Conservation (phyloP, 1,140 invertebrate genomes). For the Pinna nobilis region DNA sequence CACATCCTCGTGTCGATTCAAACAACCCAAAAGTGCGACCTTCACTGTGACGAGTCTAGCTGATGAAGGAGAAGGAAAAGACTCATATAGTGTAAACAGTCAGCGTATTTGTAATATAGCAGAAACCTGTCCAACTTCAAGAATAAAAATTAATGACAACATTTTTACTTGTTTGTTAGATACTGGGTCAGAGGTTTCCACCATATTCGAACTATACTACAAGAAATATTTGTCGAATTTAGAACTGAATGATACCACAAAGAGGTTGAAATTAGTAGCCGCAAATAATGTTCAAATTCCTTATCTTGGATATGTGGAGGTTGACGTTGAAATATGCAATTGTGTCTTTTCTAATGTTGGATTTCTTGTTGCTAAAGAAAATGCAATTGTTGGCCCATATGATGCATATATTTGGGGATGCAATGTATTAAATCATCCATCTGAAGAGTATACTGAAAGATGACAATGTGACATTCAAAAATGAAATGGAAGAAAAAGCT, state of each 20-base stretch:
- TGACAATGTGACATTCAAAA: not conserved
- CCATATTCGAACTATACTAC: not conserved
- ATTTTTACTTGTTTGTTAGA: slow-evolving; percentile 1
- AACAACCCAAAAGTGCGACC: not conserved
- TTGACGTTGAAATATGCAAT: not conserved
- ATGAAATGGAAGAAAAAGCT: not conserved
- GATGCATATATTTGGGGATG: not conserved
- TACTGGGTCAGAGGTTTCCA: slow-evolving; percentile 21
- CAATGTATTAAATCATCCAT: slow-evolving; percentile 6
- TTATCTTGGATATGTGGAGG: slow-evolving; percentile 4
- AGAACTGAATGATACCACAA: not conserved
- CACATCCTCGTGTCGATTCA: not conserved
- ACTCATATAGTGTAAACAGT: not conserved
- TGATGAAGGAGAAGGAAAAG: not conserved
- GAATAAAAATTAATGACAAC: slow-evolving; percentile 1
- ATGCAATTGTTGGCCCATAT: no score
- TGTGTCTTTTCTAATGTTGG: not conserved
- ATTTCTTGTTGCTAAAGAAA: not conserved
- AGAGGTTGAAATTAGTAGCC: not conserved
- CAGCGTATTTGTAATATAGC: not conserved
- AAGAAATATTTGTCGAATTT: not conserved
- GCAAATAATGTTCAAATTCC: slow-evolving; percentile 10
- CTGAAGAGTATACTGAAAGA: not conserved
- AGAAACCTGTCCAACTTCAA: slow-evolving; percentile 10
- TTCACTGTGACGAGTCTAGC: not conserved